A percentile compares a stretch with the other conserved stretches of the same genome.
phyloP scores from a whole-genome alignment of 2,888 invertebrate species.

The Aphrophora alni region DNA sequence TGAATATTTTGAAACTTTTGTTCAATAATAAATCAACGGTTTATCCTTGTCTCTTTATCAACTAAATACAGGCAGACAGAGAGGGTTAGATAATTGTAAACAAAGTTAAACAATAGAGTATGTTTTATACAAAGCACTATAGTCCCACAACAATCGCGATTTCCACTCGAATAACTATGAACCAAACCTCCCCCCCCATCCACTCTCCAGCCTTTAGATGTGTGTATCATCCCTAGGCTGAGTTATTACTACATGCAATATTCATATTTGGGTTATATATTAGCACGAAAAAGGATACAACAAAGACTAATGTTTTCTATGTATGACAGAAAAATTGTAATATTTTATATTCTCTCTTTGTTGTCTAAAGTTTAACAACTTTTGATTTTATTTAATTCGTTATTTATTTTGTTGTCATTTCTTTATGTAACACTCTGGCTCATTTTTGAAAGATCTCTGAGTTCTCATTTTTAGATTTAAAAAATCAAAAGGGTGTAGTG shows the following conservation, averaged over 20 bases:
- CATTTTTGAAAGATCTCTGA: too few species aligned
- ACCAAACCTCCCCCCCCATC: neutral
- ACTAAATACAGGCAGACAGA: neutral
- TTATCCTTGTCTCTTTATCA: neutral
- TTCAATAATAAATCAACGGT: neutral
- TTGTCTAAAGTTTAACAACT: neutral
- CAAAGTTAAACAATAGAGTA: constrained; percentile 6
- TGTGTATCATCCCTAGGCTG: constrained; percentile 3
- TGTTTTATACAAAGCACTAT: constrained; percentile 6
- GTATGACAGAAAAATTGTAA: neutral
- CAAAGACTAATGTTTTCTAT: neutral
- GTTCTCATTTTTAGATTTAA: too few species aligned
- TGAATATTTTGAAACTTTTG: neutral
- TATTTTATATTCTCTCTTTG: neutral
- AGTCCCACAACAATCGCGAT: neutral
- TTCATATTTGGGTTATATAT: constrained; percentile 6
- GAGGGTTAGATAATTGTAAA: neutral
- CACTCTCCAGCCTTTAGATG: neutral
- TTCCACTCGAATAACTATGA: constrained; percentile 9
- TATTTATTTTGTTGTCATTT: too few species aligned
- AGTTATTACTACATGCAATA: constrained; percentile 9
- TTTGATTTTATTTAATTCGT: too few species aligned
- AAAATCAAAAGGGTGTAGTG: too few species aligned
- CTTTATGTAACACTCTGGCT: too few species aligned
- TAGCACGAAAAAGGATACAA: neutral